Evolutionary conservation across 2,797 vertebrate species (phyloP), one percentile per base, ranked within the genome.

Genomic region (Eurystomus glaucurus): DNA sequence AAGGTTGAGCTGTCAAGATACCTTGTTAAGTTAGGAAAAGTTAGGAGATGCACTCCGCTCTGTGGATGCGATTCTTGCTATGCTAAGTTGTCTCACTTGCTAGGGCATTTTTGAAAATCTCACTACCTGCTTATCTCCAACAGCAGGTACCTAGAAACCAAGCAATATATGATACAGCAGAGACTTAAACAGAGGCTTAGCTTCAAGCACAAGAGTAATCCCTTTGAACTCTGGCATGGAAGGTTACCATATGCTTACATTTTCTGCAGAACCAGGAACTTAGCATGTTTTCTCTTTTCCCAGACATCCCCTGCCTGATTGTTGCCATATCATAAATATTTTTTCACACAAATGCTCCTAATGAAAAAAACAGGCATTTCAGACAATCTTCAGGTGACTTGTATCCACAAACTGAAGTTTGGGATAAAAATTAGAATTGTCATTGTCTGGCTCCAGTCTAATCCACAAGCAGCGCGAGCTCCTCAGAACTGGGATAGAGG

Each of bases 201-300:
- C 54, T 69, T 84, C 50, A 93, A 62, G 76, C 26, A 72, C 88
- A 75, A 39, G 76, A 66, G 35, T 90, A 97, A 94, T 69, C 72
- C 76, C 77, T 61, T 45, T 79, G 50, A 92, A 88, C 72, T 69
- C 41, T 39, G 60, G 48, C 54, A 77, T 19, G 66, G 46, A 54
- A 85, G 69, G 79, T 28, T 94, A 90, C 57, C 82, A 62, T 62
- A 94, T 23, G 54, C 60, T 86, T 37, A 25, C 11, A 21, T 60
- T 35, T 91, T 80, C 86, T 61, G 66, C 65, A 90, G 61, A 71
- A 82, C 35, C 22, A 31, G 65, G 22, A 88, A 65, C 11, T 65
- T 54, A 21, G 25, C 26, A 39, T 37, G 18, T 88, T 88, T 94
- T 83, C 52, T 50, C 16, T 50, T 84, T 90, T 72, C 10, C 48